Evolutionary conservation across 2,888 invertebrate genomes (phyloP).

Genomic region (Athrips mouffetella): DNA sequence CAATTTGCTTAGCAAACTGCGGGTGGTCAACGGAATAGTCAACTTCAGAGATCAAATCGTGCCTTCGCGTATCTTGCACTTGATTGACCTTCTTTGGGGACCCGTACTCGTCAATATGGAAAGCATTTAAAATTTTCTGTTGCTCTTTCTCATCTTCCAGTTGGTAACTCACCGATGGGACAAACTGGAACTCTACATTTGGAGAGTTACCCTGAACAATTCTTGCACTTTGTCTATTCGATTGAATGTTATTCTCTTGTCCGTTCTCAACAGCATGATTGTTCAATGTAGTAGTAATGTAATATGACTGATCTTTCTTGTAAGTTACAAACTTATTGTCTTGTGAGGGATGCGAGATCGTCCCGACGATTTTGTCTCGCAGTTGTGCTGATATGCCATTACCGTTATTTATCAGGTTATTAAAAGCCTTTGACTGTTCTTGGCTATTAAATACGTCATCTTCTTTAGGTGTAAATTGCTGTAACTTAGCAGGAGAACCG

Average conservation of each 20-base stretch:
- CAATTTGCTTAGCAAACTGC: conserved; percentile 33
- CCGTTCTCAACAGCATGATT: conserved; percentile 28
- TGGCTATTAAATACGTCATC: conserved; percentile 38
- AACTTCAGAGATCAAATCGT: conserved; percentile 42
- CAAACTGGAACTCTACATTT: conserved; percentile 48
- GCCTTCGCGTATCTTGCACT: conserved; percentile 30
- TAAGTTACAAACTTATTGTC: conserved; percentile 60
- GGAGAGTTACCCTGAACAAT: conserved; percentile 32
- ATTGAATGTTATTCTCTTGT: conserved; percentile 28
- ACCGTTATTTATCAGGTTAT: conserved; percentile 43
- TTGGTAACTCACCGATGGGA: conserved; percentile 62
- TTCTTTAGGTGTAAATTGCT: conserved; percentile 39
- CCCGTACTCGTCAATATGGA: conserved; percentile 55
- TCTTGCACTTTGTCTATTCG: conserved; percentile 29
- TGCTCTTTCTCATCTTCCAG: conserved; percentile 59
- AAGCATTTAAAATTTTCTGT: conserved; percentile 49
- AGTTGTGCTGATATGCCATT: conserved; percentile 64
- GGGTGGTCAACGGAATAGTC: conserved; percentile 51
- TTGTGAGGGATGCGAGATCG: conserved; percentile 60
- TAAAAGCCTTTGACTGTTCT: conserved; percentile 38
- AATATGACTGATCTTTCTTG: conserved; percentile 65
- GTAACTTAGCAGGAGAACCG: conserved; percentile 41
- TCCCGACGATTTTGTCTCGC: conserved; percentile 63
- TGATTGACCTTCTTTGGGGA: conserved; percentile 39
- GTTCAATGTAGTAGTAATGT: conserved; percentile 55